A percentile compares a stretch with the other conserved stretches of the same genome.
phyloP scores from a whole-genome alignment of 2,888 invertebrate species.

The Drosophila multiciliata region DNA sequence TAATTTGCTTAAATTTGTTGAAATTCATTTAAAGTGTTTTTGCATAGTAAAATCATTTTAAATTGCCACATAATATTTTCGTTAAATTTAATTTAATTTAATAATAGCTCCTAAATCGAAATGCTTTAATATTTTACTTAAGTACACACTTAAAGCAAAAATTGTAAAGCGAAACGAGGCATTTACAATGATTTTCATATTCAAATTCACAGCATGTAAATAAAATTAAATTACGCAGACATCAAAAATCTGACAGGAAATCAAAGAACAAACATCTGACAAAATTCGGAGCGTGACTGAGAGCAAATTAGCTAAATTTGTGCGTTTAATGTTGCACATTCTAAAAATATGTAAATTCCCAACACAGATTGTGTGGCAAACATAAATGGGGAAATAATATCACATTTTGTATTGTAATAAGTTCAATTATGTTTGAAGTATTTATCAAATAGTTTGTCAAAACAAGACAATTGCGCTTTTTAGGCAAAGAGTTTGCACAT shows the following conservation, averaged over 20 bases:
- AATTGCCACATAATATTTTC: neutral
- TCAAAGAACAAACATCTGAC: constrained; percentile 43
- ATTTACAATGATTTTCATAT: constrained; percentile 24
- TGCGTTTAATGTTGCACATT: constrained; percentile 16
- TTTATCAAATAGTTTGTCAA: neutral
- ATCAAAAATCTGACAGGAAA: constrained; percentile 56
- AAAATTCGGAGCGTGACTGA: constrained; percentile 16
- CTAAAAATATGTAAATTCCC: neutral
- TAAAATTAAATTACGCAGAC: constrained; percentile 53
- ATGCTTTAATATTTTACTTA: neutral
- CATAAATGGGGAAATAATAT: neutral
- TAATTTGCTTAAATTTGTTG: too few relatives aligned
- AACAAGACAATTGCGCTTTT: neutral
- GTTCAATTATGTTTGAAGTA: neutral
- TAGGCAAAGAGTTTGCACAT: neutral
- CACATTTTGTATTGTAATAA: neutral
- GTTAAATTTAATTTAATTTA: too few relatives aligned
- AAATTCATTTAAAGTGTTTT: neutral
- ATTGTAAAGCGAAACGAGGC: neutral
- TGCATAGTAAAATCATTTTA: neutral
- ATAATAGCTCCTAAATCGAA: too few relatives aligned
- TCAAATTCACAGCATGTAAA: constrained; percentile 21
- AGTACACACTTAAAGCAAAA: neutral
- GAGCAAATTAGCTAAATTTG: constrained; percentile 44
- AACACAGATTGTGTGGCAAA: neutral